Evolutionary conservation across 2,797 vertebrate genomes (phyloP).

Genomic region (Yasuhikotakia modesta): DNA sequence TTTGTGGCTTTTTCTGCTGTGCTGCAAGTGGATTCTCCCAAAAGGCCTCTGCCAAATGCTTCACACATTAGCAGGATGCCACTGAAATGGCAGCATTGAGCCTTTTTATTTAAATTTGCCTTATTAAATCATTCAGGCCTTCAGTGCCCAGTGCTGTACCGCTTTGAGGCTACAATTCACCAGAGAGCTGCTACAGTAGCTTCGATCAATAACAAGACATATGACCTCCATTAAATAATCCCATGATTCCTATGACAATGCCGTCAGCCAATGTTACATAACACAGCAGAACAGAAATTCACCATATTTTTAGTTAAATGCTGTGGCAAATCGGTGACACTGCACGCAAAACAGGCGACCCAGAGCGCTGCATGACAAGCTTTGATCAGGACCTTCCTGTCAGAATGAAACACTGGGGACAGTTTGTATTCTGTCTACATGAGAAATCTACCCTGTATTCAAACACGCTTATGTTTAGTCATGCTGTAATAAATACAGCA

Average conservation of each 20-base stretch:
- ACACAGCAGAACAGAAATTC: slow-evolving; percentile 19
- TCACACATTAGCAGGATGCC: slow-evolving; percentile 9
- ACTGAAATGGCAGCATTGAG: slow-evolving; percentile 13
- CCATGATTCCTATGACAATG: slow-evolving; percentile 25
- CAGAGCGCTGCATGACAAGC: slow-evolving; percentile 10
- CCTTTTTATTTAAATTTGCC: slow-evolving; percentile 8
- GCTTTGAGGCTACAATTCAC: slow-evolving; percentile 22
- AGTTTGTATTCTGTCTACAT: slow-evolving; percentile 13
- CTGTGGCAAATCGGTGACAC: slow-evolving; percentile 2
- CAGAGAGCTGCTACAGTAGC: slow-evolving; percentile 10
- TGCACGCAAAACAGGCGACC: slow-evolving; percentile 11
- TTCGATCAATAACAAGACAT: slow-evolving; percentile 27
- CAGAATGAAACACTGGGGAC: slow-evolving; percentile 1
- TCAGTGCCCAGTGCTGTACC: not conserved
- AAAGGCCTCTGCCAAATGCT: not conserved
- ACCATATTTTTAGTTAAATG: slow-evolving; percentile 23
- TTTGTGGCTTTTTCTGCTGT: not conserved
- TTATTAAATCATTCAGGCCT: slow-evolving; percentile 18
- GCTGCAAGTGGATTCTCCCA: slow-evolving; percentile 12
- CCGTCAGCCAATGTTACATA: slow-evolving; percentile 31
- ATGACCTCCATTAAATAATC: slow-evolving; percentile 35
- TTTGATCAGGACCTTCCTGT: slow-evolving; percentile 24
- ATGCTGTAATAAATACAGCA: slow-evolving; percentile 61
- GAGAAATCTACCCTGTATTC: slow-evolving; percentile 19
- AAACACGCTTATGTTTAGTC: slow-evolving; percentile 57